Base-by-base conservation (phyloP, 1,140 invertebrate genomes). In the Hylyphantes graminicola region DNA sequence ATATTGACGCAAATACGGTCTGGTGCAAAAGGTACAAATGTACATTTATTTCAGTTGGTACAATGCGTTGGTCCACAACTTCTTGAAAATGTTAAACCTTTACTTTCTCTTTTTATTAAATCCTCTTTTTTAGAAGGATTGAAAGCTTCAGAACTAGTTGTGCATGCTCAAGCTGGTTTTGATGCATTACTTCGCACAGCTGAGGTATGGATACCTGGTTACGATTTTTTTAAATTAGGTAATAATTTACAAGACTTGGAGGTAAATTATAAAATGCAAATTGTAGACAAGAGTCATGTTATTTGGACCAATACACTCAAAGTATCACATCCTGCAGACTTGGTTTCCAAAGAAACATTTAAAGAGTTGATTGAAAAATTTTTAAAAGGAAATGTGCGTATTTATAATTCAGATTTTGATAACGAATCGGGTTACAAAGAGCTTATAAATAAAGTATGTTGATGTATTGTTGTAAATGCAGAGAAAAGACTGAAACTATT, bases 21-120 rank as follows among this genome's bases (percentile, higher is more conserved):
- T n/a, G n/a, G n/a, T n/a, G n/a, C n/a, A n/a, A n/a, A n/a, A n/a
- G n/a, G 64, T 8, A 21, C 75, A 19, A 54, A 19, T 17, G 64
- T 53, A 65, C 61, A 78, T 78, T 65, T 78, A 48, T 78, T 65
- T 65, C 75, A 77, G n/a, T 19, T 77, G 13, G 50, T 77, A 19
- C 59, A 63, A 17, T 64, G 50, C 5, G 75, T 77, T 12, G 75
- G 75, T 21, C 54, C 19, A 51, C 75, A 77, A 65, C 21, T 53
- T 13, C 17, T 51, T 9, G 17, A 63, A 35, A 35, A 51, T 9
- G 54, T 6, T 35, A 19, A 77, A 13, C 55, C 50, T 9, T 11
- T 51, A 51, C 15, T 54, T 53, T 9, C 53, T 53, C 15, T n/a
- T 63, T 11, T 19, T 53, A 77, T 77, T 17, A 64, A 77, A 77